Evolutionary conservation across 2,113 vertebrate species (phyloP), one percentile per base, ranked within the genome.

Genomic region (Sclerurus mexicanus): DNA sequence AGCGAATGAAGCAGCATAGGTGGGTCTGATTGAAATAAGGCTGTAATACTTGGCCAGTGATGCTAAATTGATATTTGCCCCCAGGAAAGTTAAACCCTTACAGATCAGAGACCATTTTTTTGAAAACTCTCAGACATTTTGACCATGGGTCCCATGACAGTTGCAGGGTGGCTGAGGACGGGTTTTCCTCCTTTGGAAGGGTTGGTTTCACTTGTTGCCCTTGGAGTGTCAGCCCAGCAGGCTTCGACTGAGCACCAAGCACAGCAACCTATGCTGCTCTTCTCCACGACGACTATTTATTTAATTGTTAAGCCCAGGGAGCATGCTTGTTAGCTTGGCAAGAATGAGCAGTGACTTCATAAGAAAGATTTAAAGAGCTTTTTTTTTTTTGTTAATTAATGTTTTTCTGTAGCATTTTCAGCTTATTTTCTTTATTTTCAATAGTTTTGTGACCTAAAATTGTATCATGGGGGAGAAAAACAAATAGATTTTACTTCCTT

Each of bases 381-480:
- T 53, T 49, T 82, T 87, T 52, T 90, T 28, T 68, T 49, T 83
- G 37, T 66, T 79, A 84, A 93, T 90, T 79, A 62, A 46, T 71
- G 77, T 49, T 91, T 97, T 39, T 68, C 78, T 42, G 37, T 80
- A 90, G 73, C 63, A 85, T 96, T 97, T 97, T 91, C 84, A 94
- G 90, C 60, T 97, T 89, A 94, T 94, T 96, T 97, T 96, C 80
- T 93, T 66, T 96, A 85, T 91, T 97, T 97, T 94, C 83, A 89
- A 89, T 91, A 87, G 46, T 79, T 93, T 47, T 96, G 77, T 97
- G 87, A 96, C 87, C 85, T 96, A 85, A 94, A 94, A 93, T 94
- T 89, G 24, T 67, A 68, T 53, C 0, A 3, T 27, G 10, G 39
- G 8, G 3, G 0, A 11, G 91, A 73, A 93, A 53, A 85, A 37